These are phyloP conservation scores for Emydocephalus ijimae DNA, from an alignment of 2,113 vertebrate genomes.

Conservation along the genomic window DNA sequence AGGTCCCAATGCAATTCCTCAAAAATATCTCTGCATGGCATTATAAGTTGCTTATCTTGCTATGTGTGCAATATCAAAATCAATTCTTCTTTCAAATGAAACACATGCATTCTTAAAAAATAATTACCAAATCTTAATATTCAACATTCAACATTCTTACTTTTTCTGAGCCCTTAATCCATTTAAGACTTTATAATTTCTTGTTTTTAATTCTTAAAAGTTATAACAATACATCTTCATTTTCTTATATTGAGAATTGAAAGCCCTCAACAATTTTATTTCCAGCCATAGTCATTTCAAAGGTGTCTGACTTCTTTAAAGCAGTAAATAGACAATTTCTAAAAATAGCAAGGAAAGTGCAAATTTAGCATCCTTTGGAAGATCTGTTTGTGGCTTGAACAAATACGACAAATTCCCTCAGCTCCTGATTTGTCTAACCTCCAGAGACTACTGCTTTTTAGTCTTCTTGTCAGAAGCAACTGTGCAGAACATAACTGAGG, in stretches of 20 bases:
- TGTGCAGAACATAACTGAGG: background rate
- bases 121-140: background rate
- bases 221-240: background rate
- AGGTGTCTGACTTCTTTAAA: background rate
- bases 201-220: background rate
- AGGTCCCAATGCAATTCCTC: background rate
- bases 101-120: background rate
- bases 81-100: background rate
- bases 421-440: background rate
- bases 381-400: background rate
- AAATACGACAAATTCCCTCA: background rate
- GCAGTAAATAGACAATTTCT: background rate
- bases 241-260: background rate
- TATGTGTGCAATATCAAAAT: background rate
- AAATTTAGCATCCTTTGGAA: background rate
- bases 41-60: background rate
- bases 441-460: background rate
- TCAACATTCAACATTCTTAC: background rate
- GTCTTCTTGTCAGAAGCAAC: background rate
- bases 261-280: background rate
- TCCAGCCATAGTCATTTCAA: background rate
- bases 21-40: background rate
- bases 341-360: background rate
- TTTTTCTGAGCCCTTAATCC: background rate
- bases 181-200: background rate